These are phyloP conservation scores for Chymomyza procnemis DNA, from an alignment of 2,888 invertebrate genomes.

Conservation along the genomic window DNA sequence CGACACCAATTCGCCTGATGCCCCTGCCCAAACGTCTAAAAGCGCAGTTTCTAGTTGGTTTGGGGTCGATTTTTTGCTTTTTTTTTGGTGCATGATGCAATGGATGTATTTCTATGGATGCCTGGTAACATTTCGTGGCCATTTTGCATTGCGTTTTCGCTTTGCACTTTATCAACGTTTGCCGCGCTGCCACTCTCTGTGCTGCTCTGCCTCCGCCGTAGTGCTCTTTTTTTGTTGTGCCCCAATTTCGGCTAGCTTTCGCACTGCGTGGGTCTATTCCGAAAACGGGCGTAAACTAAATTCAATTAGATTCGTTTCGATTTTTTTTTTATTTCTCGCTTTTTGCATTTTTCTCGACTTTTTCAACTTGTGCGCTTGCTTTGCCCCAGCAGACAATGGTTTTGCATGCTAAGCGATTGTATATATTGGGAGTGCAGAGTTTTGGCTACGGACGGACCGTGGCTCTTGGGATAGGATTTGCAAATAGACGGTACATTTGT, in stretches of 20 bases:
- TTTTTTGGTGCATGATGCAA: conserved; percentile 50
- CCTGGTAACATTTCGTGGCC: conserved; percentile 40
- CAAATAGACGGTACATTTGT: conserved; percentile 41
- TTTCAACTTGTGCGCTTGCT: conserved; percentile 23
- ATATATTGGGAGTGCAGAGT: not conserved
- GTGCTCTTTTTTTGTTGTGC: conserved; percentile 56
- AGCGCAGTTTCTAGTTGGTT: conserved; percentile 29
- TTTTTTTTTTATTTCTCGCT: conserved; percentile 15
- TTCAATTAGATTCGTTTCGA: conserved; percentile 59
- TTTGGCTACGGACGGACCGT: conserved; percentile 1
- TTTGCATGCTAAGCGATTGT: conserved; percentile 43
- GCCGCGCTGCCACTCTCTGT: not conserved
- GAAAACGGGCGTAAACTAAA: conserved; percentile 57
- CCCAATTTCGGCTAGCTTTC: conserved; percentile 33
- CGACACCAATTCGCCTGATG: conserved; percentile 37
- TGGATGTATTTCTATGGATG: conserved; percentile 64
- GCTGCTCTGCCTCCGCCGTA: not conserved
- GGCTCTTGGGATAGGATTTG: conserved; percentile 14
- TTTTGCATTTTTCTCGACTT: conserved; percentile 13
- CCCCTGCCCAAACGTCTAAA: conserved; percentile 29
- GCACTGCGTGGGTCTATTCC: not conserved
- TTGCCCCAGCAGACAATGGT: conserved; percentile 44
- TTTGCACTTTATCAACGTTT: conserved; percentile 30
- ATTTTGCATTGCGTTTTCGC: conserved; percentile 20
- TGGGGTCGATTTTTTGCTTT: not conserved